Conservation (phyloP, 2,888 invertebrate species). For the Melitaea athalia region DNA sequence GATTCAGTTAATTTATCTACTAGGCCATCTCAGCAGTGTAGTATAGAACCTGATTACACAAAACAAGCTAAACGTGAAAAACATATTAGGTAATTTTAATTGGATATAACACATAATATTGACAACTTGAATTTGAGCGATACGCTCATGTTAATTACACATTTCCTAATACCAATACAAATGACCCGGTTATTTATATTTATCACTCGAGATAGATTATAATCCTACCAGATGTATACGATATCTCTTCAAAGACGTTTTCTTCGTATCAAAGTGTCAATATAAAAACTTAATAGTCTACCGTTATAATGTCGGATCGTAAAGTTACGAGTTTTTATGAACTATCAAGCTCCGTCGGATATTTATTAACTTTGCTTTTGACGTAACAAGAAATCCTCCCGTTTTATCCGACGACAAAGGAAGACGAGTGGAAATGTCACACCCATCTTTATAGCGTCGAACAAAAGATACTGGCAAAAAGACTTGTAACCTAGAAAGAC, state of each 20-base stretch:
- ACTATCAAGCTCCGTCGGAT: constrained; percentile 21
- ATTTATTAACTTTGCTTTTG: constrained; percentile 27
- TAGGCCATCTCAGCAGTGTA: not conserved
- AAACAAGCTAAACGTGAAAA: not conserved
- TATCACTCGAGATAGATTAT: constrained; percentile 2
- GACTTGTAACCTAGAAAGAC: constrained; percentile 35
- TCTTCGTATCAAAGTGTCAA: constrained; percentile 15
- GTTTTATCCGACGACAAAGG: constrained; percentile 26
- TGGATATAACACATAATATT: constrained; percentile 6
- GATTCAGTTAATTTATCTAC: not conserved
- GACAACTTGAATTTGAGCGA: not conserved
- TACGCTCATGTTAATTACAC: constrained; percentile 2
- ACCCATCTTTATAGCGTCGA: constrained; percentile 16
- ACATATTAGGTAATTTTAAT: constrained; percentile 1
- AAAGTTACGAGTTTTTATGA: constrained; percentile 28
- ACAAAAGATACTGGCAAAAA: constrained; percentile 27
- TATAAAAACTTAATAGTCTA: constrained; percentile 22
- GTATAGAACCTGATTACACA: not conserved
- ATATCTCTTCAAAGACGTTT: constrained; percentile 19
- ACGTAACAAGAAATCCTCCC: constrained; percentile 24
- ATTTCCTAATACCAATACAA: not conserved
- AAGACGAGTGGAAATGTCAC: constrained; percentile 24
- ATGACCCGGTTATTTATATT: constrained; percentile 5
- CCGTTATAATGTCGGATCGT: constrained; percentile 17
- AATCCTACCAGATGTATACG: constrained; percentile 1